Conservation (phyloP, 2,113 vertebrate species). For the Phycodurus eques region DNA sequence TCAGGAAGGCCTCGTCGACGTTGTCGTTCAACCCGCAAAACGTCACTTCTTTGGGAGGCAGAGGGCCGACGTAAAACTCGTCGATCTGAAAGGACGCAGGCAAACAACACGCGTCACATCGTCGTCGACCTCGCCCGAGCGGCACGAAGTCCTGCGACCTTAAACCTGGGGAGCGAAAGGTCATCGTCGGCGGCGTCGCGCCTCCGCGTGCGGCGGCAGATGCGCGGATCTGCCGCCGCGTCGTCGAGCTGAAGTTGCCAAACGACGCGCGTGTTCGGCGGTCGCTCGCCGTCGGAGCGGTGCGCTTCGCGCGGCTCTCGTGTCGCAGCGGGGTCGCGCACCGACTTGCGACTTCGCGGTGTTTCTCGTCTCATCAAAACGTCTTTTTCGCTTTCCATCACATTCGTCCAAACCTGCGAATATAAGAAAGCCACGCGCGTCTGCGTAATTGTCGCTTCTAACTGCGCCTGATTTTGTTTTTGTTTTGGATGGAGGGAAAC, state of each 20-base stretch:
- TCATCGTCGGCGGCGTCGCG: conserved; percentile 81
- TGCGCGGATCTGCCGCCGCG: conserved; percentile 86
- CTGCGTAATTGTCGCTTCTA: not conserved
- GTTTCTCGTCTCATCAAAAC: conserved; percentile 78
- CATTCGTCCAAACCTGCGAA: conserved; percentile 84
- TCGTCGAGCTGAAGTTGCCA: conserved; percentile 72
- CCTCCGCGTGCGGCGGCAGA: conserved; percentile 87
- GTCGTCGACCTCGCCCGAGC: not conserved
- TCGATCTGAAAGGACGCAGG: conserved; percentile 78
- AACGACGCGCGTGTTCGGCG: not conserved
- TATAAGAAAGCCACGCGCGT: not conserved
- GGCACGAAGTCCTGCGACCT: conserved; percentile 57
- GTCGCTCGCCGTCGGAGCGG: conserved; percentile 84
- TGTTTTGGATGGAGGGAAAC: conserved; percentile 27
- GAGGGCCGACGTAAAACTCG: conserved; percentile 89
- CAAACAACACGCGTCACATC: not conserved
- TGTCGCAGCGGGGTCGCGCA: conserved; percentile 90
- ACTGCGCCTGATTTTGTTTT: not conserved
- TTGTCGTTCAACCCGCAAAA: conserved; percentile 96
- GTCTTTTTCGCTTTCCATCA: conserved; percentile 88
- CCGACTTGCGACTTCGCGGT: conserved; percentile 91
- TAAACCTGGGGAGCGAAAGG: conserved; percentile 88
- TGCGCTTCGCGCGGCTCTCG: conserved; percentile 92
- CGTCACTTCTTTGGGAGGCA: conserved; percentile 95
- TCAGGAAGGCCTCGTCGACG: conserved; percentile 86